Base-by-base conservation (phyloP, 2,797 vertebrate species). In the Gymnoscopelus braueri region DNA sequence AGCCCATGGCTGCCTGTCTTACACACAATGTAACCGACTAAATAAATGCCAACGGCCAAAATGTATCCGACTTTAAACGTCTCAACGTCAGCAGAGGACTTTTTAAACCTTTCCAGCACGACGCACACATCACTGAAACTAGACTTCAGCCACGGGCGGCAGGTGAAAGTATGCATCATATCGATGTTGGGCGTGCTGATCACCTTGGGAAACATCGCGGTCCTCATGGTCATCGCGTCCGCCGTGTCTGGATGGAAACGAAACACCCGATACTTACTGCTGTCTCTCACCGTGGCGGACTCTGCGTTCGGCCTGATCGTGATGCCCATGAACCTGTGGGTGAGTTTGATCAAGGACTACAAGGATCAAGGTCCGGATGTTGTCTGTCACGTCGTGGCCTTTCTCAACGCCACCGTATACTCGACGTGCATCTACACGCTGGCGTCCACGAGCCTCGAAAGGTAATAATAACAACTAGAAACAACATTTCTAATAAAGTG, bases 361-460 rank as follows among this genome's bases (percentile, higher is more conserved):
- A 89, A 19, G 19, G 19, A 85, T 0, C 80, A 84, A 0, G 93
- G 91, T 3, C 88, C 91, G 0, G 94, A 93, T n/a, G 78, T 79
- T 0, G 89, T 94, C 1, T 95, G 95, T 73, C 95, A 95, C 3
- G 61, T 89, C 0, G 95, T 95, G 78, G 95, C 95, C 67, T 95
- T 94, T 63, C 83, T 93, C 60, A 96, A 94, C 60, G 90, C 94
- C 62, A 93, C 93, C 14, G 74, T 95, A 19, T 95, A 94, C 69
- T 93, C 95, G 53, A 95, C 95, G 6, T 94, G 94, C 84, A 95
- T 96, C 88, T 96, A 95, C 69, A 94, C 94, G 0, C 86, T 95
- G 69, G 91, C 94, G 35, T 88, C 88, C 0, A 95, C 95, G 51
- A 95, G 94, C 66, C 86, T 95, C 48, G 95, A 96, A 80, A 84